Conservation (phyloP, 2,888 invertebrate genomes). For the Priocnemis perturbator region DNA sequence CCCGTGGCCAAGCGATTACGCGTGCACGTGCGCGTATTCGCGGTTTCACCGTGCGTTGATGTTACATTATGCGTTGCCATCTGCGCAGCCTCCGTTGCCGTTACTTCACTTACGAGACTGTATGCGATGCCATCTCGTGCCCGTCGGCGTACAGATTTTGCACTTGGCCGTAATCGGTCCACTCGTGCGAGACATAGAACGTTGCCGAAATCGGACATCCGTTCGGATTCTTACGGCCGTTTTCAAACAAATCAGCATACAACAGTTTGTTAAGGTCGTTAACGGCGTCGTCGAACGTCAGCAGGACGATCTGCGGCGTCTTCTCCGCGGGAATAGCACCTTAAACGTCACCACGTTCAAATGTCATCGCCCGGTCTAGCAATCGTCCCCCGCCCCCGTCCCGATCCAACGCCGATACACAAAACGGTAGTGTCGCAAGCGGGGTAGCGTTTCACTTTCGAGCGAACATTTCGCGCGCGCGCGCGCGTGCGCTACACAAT, state of each 20-base stretch:
- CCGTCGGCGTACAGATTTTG: slow-evolving; percentile 96
- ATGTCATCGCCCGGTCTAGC: no score
- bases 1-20: no score
- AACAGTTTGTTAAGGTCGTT: slow-evolving; percentile 96
- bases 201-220: slow-evolving; percentile 95
- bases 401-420: no score
- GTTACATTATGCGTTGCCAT: no score
- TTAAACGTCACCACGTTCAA: slow-evolving; percentile 64
- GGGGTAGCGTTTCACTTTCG: slow-evolving; percentile 70
- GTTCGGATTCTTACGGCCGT: slow-evolving; percentile 92
- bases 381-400: no score
- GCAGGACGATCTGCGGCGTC: slow-evolving; percentile 92
- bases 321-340: slow-evolving; percentile 88
- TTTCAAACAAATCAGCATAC: slow-evolving; percentile 92
- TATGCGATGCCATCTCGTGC: slow-evolving; percentile 98
- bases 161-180: slow-evolving; percentile 99
- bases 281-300: slow-evolving; percentile 96
- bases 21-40: no score
- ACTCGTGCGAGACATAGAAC: slow-evolving; percentile 98
- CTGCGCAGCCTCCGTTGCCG: no score
- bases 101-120: slow-evolving; percentile 90
- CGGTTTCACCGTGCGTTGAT: no score
- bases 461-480: slow-evolving; percentile 36
- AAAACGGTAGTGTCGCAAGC: slow-evolving; percentile 12
- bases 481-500: no score